phyloP scores from a whole-genome alignment of 2,888 invertebrate species.

The Hirtodrosophila cameraria region DNA sequence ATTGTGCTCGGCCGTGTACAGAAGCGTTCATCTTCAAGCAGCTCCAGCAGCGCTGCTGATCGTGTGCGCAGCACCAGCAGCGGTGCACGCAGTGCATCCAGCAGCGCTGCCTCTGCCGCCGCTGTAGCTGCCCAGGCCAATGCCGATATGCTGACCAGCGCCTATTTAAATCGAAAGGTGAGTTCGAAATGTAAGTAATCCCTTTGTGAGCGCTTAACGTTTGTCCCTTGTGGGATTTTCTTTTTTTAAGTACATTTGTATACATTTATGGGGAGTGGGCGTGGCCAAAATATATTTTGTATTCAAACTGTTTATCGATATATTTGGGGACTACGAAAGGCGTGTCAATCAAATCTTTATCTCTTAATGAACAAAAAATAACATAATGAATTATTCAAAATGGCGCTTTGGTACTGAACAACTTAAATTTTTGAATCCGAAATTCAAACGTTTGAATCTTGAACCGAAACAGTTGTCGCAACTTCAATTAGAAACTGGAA shows the following conservation, averaged over 20 bases:
- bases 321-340: no score
- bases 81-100: constrained; percentile 57
- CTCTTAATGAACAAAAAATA: no score
- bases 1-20: constrained; percentile 81
- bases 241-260: not conserved
- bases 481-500: no score
- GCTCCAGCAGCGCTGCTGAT: constrained; percentile 45
- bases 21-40: constrained; percentile 65
- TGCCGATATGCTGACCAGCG: constrained; percentile 64
- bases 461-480: no score
- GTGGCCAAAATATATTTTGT: no score
- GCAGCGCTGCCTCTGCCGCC: constrained; percentile 26
- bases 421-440: no score
- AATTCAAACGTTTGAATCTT: no score
- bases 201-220: constrained; percentile 36
- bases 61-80: constrained; percentile 59
- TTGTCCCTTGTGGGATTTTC: constrained; percentile 1
- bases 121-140: constrained; percentile 30
- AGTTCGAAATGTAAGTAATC: constrained; percentile 79
- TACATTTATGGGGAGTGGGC: no score
- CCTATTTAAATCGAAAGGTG: constrained; percentile 82
- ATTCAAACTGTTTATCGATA: no score
- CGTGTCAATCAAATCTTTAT: no score
- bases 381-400: no score
- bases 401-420: no score